A percentile compares a stretch with the other conserved stretches of the same genome.
Evolutionary conservation across 2,888 invertebrate species (phyloP).

Genomic region (Watsonalla cultraria): DNA sequence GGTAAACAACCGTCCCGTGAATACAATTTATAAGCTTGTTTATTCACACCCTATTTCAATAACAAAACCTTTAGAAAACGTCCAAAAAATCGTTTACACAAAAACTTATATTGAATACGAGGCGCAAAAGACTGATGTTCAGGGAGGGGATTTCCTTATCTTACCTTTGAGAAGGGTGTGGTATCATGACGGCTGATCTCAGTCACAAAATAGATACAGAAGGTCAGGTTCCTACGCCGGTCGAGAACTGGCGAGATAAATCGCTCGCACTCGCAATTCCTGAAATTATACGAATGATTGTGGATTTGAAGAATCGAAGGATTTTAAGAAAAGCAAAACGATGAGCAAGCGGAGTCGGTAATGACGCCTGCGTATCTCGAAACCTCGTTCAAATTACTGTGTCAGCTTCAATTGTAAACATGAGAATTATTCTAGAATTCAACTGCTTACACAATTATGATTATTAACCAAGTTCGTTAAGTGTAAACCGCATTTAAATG

Average conservation of each 20-base stretch:
- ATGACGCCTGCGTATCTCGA: neutral
- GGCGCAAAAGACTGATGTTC: constrained; percentile 1
- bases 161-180: constrained; percentile 11
- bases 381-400: no score
- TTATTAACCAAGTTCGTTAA: no score
- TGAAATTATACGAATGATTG: neutral
- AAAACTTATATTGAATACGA: constrained; percentile 2
- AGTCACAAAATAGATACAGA: neutral
- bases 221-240: no score
- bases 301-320: no score
- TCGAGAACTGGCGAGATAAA: no score
- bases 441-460: no score
- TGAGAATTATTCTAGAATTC: no score
- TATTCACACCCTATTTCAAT: constrained; percentile 1
- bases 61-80: neutral
- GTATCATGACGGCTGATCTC: constrained; percentile 25
- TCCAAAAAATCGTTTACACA: neutral
- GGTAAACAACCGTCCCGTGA: neutral
- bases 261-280: no score
- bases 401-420: no score
- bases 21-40: neutral
- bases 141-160: constrained; percentile 3
- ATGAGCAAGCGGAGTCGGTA: no score
- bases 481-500: no score
- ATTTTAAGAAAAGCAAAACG: no score